These are phyloP conservation scores for Heteromormyrus szaboi DNA, from an alignment of 2,797 vertebrate species.

Conservation along the genomic window DNA sequence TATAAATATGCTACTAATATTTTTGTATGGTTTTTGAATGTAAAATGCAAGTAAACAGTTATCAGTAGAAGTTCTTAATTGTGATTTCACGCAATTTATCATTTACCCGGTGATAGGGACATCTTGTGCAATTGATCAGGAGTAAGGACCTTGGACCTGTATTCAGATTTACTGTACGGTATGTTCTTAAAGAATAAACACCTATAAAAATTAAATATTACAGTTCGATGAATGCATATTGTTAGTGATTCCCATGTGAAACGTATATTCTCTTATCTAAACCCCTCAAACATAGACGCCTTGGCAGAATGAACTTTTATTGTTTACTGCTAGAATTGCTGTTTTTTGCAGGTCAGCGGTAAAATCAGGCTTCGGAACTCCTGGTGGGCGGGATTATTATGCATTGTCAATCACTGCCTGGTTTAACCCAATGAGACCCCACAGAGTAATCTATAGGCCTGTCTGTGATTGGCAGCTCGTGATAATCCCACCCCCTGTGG, in stretches of 20 bases:
- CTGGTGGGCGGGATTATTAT: not conserved
- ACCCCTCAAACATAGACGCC: not conserved
- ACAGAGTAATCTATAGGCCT: not conserved
- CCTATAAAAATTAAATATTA: not conserved
- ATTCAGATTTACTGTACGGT: not conserved
- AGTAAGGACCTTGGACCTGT: not conserved
- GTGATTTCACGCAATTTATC: not conserved
- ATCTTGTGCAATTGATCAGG: not conserved
- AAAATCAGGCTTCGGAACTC: not conserved
- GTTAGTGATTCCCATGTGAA: not conserved
- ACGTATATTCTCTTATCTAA: not conserved
- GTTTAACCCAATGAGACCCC: not conserved
- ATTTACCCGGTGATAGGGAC: not conserved
- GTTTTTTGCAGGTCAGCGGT: not conserved
- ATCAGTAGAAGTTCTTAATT: not conserved
- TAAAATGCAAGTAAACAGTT: not conserved
- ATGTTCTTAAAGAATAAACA: not conserved
- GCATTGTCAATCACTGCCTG: not conserved
- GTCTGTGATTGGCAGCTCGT: not conserved
- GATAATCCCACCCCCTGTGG: constrained; percentile 4
- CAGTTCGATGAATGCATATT: not conserved
- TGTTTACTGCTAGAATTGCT: not conserved
- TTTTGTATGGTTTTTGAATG: not conserved
- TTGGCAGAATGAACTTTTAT: not conserved
- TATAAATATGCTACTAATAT: not conserved